Conservation (phyloP, 2,888 invertebrate genomes). For the Xylocampa areola region DNA sequence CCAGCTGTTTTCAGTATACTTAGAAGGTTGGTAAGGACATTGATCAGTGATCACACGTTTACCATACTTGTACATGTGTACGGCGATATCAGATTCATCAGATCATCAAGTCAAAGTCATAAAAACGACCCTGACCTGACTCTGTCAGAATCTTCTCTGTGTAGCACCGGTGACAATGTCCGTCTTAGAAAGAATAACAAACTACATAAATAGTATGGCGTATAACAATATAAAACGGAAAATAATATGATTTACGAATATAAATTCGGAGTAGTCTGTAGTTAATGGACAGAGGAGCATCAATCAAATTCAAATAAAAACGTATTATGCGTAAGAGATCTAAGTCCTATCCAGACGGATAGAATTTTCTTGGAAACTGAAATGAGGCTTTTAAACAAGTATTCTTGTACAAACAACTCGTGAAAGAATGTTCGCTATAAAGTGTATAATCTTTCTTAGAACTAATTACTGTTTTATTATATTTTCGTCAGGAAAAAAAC, state of each 20-base stretch:
- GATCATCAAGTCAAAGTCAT: too few species aligned
- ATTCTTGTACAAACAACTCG: slow-evolving; percentile 15
- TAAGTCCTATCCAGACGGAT: slow-evolving; percentile 7
- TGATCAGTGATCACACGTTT: too few species aligned
- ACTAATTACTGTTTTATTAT: slow-evolving; percentile 30
- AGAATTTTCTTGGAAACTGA: slow-evolving; percentile 11
- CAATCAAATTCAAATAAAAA: too few species aligned
- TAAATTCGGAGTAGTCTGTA: not conserved
- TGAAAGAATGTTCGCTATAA: slow-evolving; percentile 2
- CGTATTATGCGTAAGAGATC: not conserved
- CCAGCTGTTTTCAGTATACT: too few species aligned
- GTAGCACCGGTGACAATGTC: too few species aligned
- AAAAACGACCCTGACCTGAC: too few species aligned
- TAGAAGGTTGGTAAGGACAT: too few species aligned
- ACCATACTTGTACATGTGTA: too few species aligned
- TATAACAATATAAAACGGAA: not conserved
- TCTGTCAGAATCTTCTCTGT: too few species aligned
- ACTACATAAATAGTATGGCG: too few species aligned
- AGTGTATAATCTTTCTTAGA: slow-evolving; percentile 22
- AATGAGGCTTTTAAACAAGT: slow-evolving; percentile 16
- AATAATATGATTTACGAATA: not conserved
- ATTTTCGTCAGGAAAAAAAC: slow-evolving; percentile 27
- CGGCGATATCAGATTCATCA: too few species aligned
- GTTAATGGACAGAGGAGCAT: not conserved
- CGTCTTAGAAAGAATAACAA: too few species aligned